A percentile compares a stretch with the other conserved stretches of the same genome.
Evolutionary conservation across 30 jellyfish, hydroid and myxozoan genomes (phyloP).

Genomic region (Turritopsis dohrnii): DNA sequence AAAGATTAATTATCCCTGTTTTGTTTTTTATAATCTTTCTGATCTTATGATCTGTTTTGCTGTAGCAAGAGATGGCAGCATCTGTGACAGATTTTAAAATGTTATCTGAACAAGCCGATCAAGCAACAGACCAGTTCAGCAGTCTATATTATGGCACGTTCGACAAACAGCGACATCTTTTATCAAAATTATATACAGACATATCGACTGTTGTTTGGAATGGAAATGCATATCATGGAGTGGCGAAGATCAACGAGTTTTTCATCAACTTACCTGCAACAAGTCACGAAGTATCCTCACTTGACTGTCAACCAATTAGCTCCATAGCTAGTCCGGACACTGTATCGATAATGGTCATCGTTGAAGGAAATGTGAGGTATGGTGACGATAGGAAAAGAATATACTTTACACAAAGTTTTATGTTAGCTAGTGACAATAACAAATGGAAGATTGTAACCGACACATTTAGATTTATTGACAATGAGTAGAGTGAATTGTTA

Average conservation of each 20-base stretch:
- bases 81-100: conserved; percentile 50
- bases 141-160: conserved; percentile 39
- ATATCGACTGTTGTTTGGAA: conserved; percentile 74
- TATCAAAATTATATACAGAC: conserved; percentile 63
- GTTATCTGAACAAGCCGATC: conserved; percentile 68
- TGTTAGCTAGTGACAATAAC: conserved; percentile 54
- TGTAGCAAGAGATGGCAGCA: conserved; percentile 9
- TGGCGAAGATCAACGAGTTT: conserved; percentile 46
- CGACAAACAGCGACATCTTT: conserved; percentile 79
- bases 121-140: conserved; percentile 80
- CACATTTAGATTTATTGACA: conserved; percentile 70
- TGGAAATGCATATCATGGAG: conserved; percentile 77
- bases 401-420: conserved; percentile 58
- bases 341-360: conserved; percentile 47
- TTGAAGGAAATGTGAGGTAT: conserved; percentile 69
- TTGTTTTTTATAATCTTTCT: not conserved
- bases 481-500: conserved; percentile 12
- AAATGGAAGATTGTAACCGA: conserved; percentile 79
- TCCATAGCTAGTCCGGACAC: conserved; percentile 63
- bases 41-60: not conserved
- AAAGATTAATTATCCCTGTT: not conserved
- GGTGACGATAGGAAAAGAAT: conserved; percentile 37
- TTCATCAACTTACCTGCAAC: conserved; percentile 69
- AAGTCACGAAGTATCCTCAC: conserved; percentile 44
- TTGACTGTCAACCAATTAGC: conserved; percentile 90